phyloP scores from a whole-genome alignment of 2,113 vertebrate species.

The Aphelocoma coerulescens region DNA sequence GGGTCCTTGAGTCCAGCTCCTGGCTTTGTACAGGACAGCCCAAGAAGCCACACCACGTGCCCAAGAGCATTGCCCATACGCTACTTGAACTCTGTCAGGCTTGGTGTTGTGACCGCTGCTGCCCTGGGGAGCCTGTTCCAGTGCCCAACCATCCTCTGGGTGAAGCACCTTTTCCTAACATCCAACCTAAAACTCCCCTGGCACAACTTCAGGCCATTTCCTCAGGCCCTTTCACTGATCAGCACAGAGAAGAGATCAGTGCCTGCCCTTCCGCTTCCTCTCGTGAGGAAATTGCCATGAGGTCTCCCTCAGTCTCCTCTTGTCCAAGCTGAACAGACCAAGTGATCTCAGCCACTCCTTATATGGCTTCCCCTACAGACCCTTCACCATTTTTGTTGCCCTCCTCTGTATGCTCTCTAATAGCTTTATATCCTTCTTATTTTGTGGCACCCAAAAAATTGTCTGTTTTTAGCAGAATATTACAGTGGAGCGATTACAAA shows the following conservation, averaged over 20 bases:
- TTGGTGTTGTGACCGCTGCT: not conserved
- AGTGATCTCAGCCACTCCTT: not conserved
- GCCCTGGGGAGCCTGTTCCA: not conserved
- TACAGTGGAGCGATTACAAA: not conserved
- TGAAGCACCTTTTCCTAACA: not conserved
- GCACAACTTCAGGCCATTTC: not conserved
- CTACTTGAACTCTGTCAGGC: not conserved
- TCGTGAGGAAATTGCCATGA: fast-evolving
- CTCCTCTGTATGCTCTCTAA: not conserved
- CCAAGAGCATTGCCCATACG: fast-evolving
- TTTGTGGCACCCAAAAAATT: not conserved
- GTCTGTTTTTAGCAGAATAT: not conserved
- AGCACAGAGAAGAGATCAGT: not conserved
- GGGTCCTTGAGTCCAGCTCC: not conserved
- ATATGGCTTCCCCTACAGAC: fast-evolving
- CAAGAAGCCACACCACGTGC: not conserved
- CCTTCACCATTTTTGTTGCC: not conserved
- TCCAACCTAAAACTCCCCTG: not conserved
- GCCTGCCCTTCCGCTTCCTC: not conserved
- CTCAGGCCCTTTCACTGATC: not conserved
- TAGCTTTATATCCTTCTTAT: not conserved
- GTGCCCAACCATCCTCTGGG: not conserved
- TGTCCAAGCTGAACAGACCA: not conserved
- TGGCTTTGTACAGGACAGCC: not conserved
- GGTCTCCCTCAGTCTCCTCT: not conserved